phyloP scores from a whole-genome alignment of 2,113 vertebrate species.

The Dasypus novemcinctus region DNA sequence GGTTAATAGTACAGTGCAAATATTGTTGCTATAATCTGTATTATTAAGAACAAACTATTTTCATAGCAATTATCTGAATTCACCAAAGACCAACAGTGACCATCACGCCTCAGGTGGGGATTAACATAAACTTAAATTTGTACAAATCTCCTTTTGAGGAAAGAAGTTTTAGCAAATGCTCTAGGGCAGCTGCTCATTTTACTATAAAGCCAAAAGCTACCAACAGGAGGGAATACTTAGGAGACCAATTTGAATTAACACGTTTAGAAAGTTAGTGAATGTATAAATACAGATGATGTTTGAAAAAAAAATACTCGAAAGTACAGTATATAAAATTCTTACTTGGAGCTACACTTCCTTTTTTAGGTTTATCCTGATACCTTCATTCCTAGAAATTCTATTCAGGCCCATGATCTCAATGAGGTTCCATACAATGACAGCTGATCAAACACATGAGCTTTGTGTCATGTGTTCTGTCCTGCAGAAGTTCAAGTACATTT shows the following conservation, averaged over 20 bases:
- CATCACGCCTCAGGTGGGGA: background rate
- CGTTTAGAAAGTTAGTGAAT: conserved; percentile 40
- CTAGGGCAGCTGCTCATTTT: conserved; percentile 26
- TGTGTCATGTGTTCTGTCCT: background rate
- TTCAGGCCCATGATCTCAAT: background rate
- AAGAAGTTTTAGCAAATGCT: conserved; percentile 42
- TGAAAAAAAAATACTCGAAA: background rate
- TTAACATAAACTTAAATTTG: conserved; percentile 50
- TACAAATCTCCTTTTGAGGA: conserved; percentile 42
- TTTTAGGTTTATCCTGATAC: background rate
- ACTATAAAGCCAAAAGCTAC: conserved; percentile 11
- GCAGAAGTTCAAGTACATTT: background rate
- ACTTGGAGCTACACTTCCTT: background rate
- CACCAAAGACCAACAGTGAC: background rate
- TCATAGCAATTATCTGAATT: conserved; percentile 45
- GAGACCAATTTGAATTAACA: conserved; percentile 63
- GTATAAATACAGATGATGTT: conserved; percentile 47
- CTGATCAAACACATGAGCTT: background rate
- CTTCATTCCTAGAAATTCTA: background rate
- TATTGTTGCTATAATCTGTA: background rate
- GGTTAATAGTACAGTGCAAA: conserved; percentile 41
- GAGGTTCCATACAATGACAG: background rate
- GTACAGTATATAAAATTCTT: background rate
- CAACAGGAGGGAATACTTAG: conserved; percentile 64
- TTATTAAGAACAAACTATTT: conserved; percentile 23